Conservation (phyloP, 2,797 vertebrate genomes). For the Mareca strepera region DNA sequence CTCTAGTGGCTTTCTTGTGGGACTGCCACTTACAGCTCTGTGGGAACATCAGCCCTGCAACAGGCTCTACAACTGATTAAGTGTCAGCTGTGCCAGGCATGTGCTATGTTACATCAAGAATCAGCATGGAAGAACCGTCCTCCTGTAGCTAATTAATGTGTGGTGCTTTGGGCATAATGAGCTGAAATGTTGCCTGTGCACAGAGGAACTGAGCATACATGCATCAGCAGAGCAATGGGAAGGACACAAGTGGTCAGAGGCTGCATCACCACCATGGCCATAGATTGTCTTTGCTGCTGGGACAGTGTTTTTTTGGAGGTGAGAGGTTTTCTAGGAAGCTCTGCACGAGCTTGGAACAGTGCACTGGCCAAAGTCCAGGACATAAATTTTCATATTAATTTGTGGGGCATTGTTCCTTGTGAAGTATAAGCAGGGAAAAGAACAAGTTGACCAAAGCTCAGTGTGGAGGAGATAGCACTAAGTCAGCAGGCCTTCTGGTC, state of each 20-base stretch:
- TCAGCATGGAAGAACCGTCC: neutral
- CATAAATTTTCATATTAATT: neutral
- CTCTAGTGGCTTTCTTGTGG: neutral
- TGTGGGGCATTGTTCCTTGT: neutral
- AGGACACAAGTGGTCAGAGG: neutral
- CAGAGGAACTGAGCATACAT: accelerated
- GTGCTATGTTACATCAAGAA: neutral
- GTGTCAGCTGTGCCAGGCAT: accelerated
- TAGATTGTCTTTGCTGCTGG: neutral
- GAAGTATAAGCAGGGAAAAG: too few relatives aligned
- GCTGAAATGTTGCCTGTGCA: neutral
- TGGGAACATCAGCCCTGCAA: neutral
- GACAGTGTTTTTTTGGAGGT: neutral
- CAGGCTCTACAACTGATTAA: neutral
- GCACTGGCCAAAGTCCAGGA: neutral
- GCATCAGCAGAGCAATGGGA: accelerated
- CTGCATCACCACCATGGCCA: too few relatives aligned
- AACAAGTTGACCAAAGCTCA: too few relatives aligned
- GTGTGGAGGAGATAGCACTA: too few relatives aligned
- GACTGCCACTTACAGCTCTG: neutral
- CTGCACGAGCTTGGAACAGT: neutral
- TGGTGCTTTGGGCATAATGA: neutral
- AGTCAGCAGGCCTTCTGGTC: too few relatives aligned
- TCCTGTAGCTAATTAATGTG: neutral
- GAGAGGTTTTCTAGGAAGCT: neutral